Conservation (phyloP, 2,113 vertebrate genomes). For the Actenoides hombroni region DNA sequence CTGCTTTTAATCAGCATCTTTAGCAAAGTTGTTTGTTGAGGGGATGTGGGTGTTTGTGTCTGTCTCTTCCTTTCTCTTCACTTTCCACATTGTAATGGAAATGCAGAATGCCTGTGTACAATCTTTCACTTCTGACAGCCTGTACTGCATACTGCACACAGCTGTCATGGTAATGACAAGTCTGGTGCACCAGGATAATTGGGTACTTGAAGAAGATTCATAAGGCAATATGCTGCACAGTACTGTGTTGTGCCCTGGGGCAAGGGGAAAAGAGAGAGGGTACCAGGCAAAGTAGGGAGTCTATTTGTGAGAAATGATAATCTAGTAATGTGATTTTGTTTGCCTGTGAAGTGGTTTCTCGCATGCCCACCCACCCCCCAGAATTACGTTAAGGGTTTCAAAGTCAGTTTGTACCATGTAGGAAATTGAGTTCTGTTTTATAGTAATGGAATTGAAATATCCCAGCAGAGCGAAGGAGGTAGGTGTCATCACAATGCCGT, state of each 20-base stretch:
- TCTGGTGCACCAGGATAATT: constrained; percentile 74
- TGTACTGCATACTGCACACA: constrained; percentile 14
- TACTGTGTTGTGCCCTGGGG: constrained; percentile 63
- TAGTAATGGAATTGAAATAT: not conserved
- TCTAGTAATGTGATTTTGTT: constrained; percentile 57
- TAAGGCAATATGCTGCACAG: constrained; percentile 68
- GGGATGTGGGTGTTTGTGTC: not conserved
- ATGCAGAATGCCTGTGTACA: constrained; percentile 25
- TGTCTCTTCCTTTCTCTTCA: not conserved
- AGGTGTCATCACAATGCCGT: not conserved
- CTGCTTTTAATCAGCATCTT: constrained; percentile 55
- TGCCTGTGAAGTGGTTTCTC: not conserved
- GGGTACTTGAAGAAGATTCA: constrained; percentile 82
- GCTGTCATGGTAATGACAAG: constrained; percentile 76
- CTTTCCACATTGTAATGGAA: constrained; percentile 61
- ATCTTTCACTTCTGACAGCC: constrained; percentile 74
- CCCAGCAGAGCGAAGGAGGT: not conserved
- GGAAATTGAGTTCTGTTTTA: not conserved
- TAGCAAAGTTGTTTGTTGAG: constrained; percentile 26
- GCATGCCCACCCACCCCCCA: not conserved
- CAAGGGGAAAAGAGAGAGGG: constrained; percentile 43
- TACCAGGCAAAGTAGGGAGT: constrained; percentile 13
- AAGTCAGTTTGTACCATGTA: not conserved
- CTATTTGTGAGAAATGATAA: constrained; percentile 67
- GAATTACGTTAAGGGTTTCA: constrained; percentile 35